Base-by-base conservation (phyloP, 2,888 invertebrate species). In the Nymphalis polychloros region DNA sequence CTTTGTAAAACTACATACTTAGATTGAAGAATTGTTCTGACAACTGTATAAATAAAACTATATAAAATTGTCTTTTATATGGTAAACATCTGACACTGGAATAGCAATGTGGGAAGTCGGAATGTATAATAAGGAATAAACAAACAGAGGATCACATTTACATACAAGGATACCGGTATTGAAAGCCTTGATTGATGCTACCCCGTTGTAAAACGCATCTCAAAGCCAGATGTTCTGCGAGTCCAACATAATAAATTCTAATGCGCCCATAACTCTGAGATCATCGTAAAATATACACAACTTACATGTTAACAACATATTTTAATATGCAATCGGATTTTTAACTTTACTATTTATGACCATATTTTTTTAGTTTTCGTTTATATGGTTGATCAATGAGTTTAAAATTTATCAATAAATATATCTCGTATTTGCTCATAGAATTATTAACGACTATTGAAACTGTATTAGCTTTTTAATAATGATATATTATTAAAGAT, bases 171-270 rank as follows among this genome's bases (percentile, higher is more conserved):
- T 71, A 69, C 66, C 67, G 67, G 72, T 68, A 65, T 69, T 55
- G 62, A 53, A 48, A 53, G 41, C n/a, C 63, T 72, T 72, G 72
- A 72, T 72, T 72, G 72, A 71, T 72, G 64, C 64, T 71, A 63
- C 67, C 68, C 71, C 66, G 63, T 67, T 70, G 68, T 65, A 68
- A 68, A 68, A 65, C 67, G 66, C 68, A 67, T 67, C 64, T 61
- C 59, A 59, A 67, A 78, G 74, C 81, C 86, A 87, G 85, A 81
- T 87, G 85, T 83, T 84, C 80, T 70, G 78, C 76, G 78, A 75
- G 75, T 78, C 67, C 72, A 63, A 66, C 67, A 70, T 74, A 72
- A 84, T 84, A 77, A 81, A 87, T 85, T 84, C 81, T 80, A 78
- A 85, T 83, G 76, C 81, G 74, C 72, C 69, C 74, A 73, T 75